Evolutionary conservation across 2,113 vertebrate species (phyloP).

Genomic region (Microtus pennsylvanicus): DNA sequence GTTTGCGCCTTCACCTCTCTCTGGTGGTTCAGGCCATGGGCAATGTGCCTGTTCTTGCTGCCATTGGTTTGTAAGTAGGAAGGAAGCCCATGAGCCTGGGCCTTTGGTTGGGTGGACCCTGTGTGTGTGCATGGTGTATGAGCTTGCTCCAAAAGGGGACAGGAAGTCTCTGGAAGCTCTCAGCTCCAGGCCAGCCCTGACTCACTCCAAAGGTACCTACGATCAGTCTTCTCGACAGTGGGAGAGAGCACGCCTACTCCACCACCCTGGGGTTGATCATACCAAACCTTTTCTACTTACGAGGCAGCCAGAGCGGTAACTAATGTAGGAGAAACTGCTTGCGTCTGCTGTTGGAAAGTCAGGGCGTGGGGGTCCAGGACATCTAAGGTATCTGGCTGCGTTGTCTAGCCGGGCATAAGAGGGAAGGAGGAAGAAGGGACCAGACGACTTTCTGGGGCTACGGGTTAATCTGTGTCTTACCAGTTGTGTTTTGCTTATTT

Average conservation of each 20-base stretch:
- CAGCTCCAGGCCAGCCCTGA: not conserved
- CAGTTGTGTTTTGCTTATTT: not conserved
- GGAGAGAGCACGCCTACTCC: not conserved
- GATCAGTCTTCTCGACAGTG: not conserved
- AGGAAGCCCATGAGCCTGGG: not conserved
- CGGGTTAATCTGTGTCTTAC: not conserved
- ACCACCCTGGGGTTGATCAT: not conserved
- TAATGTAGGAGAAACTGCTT: not conserved
- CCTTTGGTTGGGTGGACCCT: constrained; percentile 20
- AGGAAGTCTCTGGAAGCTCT: not conserved
- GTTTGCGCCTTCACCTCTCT: constrained; percentile 58
- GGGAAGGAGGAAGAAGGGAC: not conserved
- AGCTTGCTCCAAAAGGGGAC: not conserved
- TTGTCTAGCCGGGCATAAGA: not conserved
- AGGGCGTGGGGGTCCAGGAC: not conserved
- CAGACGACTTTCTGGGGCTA: not conserved
- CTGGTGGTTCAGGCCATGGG: constrained; percentile 51
- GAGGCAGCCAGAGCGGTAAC: not conserved
- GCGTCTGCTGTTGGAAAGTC: not conserved
- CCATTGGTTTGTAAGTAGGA: not conserved
- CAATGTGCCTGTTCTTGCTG: not conserved
- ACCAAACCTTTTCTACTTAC: not conserved
- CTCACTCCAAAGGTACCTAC: constrained; percentile 43
- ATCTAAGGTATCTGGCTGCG: not conserved
- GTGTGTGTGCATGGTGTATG: not conserved